Base-by-base conservation (phyloP, 1,140 invertebrate genomes). In the Drosophila repletoides region DNA sequence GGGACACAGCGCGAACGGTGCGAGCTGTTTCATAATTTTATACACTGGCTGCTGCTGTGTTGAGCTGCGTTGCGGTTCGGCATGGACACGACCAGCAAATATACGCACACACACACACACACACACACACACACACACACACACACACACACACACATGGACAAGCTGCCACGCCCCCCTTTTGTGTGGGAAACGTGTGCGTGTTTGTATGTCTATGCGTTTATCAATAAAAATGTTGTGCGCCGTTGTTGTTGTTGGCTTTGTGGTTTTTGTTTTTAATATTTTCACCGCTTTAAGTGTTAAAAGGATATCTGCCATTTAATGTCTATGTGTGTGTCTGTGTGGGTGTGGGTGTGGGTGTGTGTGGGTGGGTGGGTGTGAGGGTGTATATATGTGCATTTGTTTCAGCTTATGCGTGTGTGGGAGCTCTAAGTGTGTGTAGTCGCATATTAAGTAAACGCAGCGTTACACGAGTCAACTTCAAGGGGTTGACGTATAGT, bases 181-280 rank as follows among this genome's bases (percentile, higher is more conserved):
- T 26, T 21, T 52, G 40, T 21, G 59, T 33, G 31, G 21, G 48
- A n/a, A n/a, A n/a, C 22, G 48, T 64, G 59, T 19, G 43, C 22
- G 24, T 51, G 60, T 68, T 43, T 41, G 61, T 76, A 52, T 79
- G 74, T 86, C 60, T 72, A 75, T 67, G 67, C 67, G 72, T 84
- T 84, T 84, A 84, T 84, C 80, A 84, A 84, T 84, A 84, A 86
- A 84, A 84, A 86, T 71, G 49, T 64, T 71, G 36, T 67, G 53
- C 14, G 9, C 21, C 5, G 5, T 26, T 46, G 22, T 53, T 38
- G 48, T 51, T 77, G 74, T 86, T 79, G 80, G 64, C 72, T 84
- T 86, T 84, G 80, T 74, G 80, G 77, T 84, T 86, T 81, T 84
- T 84, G 79, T 86, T 84, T 84, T 84, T 80, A 86, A 84, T 84